These are phyloP conservation scores for Pocillopora damicornis DNA, from an alignment of 64 coral and sea anemone species.

Conservation along the genomic window DNA sequence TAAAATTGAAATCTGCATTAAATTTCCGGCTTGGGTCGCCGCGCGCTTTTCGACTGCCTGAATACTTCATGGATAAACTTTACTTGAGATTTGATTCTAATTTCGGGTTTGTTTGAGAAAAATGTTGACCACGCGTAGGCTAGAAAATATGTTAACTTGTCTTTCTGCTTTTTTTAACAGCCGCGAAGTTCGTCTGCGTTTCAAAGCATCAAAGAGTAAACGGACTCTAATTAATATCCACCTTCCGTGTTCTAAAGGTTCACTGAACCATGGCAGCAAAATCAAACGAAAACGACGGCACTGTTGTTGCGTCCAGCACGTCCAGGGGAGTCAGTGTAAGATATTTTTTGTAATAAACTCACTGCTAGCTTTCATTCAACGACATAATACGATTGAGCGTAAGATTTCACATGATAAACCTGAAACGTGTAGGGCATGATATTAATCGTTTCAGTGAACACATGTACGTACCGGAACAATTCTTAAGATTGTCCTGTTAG, in stretches of 20 bases:
- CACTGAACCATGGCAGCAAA: slow-evolving; percentile 9
- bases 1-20: slow-evolving; percentile 5
- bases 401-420: not conserved
- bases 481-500: not conserved
- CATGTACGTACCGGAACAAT: not conserved
- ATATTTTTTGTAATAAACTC: not conserved
- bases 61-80: slow-evolving; percentile 3
- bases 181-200: not conserved
- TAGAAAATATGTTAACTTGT: not conserved
- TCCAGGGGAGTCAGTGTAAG: not conserved
- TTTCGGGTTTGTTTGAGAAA: not conserved
- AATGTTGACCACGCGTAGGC: not conserved
- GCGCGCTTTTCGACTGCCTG: not conserved
- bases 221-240: too few species aligned
- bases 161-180: not conserved
- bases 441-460: not conserved
- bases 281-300: slow-evolving; percentile 2
- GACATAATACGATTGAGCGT: not conserved
- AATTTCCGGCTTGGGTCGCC: slow-evolving; percentile 24
- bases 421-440: not conserved
- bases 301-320: not conserved
- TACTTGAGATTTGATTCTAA: slow-evolving; percentile 30
- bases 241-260: not conserved
- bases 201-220: not conserved
- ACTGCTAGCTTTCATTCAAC: not conserved